Base-by-base conservation (phyloP, 2,797 vertebrate species). In the Cyclura pinguis region DNA sequence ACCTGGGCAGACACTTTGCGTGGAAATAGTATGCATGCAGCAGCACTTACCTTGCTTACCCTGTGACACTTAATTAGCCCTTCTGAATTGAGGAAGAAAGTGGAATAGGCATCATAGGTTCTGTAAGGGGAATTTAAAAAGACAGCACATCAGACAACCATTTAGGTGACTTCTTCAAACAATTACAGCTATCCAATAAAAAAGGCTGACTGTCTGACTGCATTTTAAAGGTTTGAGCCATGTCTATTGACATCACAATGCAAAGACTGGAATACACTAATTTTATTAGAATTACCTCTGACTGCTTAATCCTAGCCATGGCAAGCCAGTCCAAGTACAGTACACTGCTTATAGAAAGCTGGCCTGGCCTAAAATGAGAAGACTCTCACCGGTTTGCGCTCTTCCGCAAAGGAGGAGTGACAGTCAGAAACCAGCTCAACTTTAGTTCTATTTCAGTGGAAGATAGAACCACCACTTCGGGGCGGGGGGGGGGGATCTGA, bases 101-200 rank as follows among this genome's bases (percentile, higher is more conserved):
- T 99, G 67, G 99, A 99, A 95, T 98, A 98, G 47, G 98, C 98
- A 87, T 99, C 98, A 6, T 97, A 98, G 22, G 97, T 98, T 96
- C 98, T 99, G 82, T 47, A 92, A 86, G 18, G 77, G 32, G 52
- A 85, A 74, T 42, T 42, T 24, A 59, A 52, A 35, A 52, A 67
- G 24, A 24, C 22, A 24, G 77, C 32, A 74, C 50, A 24, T 29
- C 9, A 64, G 52, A n/a, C 10, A 6, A 32, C n/a, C 67, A 76
- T 62, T 62, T n/a, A 35, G 69, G 55, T 55, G 1, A 55, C 6
- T 1, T 47, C 35, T 73, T 47, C 59, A 9, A 20, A 52, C 24
- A 55, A 47, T 18, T 73, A 42, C 72, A 50, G 6, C 6, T 18
- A 2, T 27, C 50, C n/a, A 57, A 52, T 64, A 52, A 42, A 77